A percentile compares a stretch with the other conserved stretches of the same genome.
Evolutionary conservation across 1,140 invertebrate species (phyloP).

Genomic region (Hetaerina americana): DNA sequence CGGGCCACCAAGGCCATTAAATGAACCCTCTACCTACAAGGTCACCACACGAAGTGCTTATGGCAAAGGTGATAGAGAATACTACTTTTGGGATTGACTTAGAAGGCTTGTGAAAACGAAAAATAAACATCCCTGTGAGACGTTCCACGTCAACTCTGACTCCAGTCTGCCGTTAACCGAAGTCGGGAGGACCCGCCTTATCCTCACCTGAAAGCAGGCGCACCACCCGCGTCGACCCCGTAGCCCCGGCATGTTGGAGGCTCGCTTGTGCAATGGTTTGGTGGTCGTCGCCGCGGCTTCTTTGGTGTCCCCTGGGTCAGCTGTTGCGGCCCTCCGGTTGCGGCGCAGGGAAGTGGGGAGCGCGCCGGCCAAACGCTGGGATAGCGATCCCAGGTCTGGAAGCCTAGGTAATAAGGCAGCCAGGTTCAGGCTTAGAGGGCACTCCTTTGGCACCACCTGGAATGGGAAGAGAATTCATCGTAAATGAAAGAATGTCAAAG

Average conservation of each 20-base stretch:
- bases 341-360: background rate
- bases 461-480: background rate
- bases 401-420: background rate
- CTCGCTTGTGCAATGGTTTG: background rate
- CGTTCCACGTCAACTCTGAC: too few relatives aligned
- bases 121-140: too few relatives aligned
- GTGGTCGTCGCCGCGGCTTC: background rate
- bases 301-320: background rate
- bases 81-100: too few relatives aligned
- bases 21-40: too few relatives aligned
- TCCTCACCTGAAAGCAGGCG: background rate
- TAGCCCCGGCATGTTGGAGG: background rate
- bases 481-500: too few relatives aligned
- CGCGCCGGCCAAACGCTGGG: background rate
- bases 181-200: too few relatives aligned
- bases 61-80: too few relatives aligned
- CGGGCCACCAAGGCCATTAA: too few relatives aligned
- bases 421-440: background rate
- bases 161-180: too few relatives aligned
- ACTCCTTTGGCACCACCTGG: background rate
- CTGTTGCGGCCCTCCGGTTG: background rate
- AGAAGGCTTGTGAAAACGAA: too few relatives aligned
- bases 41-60: too few relatives aligned
- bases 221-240: background rate
- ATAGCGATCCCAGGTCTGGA: background rate